Conservation (phyloP, 2,797 vertebrate species). For the Pangasius larnaudii region DNA sequence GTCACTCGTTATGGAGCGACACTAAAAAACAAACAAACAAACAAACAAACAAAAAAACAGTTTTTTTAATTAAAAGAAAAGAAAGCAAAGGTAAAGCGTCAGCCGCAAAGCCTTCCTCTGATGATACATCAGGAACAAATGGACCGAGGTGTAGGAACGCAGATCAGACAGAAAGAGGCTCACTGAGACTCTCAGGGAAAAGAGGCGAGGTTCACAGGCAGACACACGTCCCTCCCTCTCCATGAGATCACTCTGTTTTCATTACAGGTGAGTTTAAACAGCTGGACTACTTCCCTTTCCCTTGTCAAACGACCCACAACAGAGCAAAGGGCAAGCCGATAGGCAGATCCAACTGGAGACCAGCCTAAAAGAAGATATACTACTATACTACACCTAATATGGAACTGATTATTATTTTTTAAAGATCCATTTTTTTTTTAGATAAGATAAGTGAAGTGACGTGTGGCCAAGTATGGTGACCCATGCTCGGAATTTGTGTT, state of each 20-base stretch:
- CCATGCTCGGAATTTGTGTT: too few species aligned
- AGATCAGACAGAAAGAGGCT: not conserved
- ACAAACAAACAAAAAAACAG: too few species aligned
- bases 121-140: not conserved
- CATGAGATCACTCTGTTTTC: not conserved
- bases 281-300: not conserved
- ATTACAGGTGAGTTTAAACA: constrained; percentile 16
- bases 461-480: too few species aligned
- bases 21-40: not conserved
- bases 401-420: not conserved
- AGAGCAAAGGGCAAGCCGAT: not conserved
- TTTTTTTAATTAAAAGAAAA: not conserved
- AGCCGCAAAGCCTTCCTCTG: not conserved
- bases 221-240: constrained; percentile 19
- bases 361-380: not conserved
- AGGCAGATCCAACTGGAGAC: constrained; percentile 1
- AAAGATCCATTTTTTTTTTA: not conserved
- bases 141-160: not conserved
- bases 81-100: not conserved
- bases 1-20: not conserved
- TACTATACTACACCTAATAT: not conserved
- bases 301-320: not conserved
- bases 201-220: constrained; percentile 19
- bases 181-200: not conserved
- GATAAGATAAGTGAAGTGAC: too few species aligned